Evolutionary conservation across 2,888 invertebrate species (phyloP).

Genomic region (Drosophila affinis): DNA sequence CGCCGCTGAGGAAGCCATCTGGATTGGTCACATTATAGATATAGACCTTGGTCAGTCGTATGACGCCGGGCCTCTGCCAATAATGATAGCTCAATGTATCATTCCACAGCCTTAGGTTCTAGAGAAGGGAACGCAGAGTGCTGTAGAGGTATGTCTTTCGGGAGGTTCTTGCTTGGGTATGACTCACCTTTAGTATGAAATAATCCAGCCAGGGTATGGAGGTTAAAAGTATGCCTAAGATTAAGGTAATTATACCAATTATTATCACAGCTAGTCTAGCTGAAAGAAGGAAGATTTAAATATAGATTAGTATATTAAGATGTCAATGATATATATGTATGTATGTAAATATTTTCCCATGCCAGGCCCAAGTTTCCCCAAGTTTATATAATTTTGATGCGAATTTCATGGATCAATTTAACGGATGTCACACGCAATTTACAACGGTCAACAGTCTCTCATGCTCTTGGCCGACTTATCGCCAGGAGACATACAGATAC

Average conservation of each 20-base stretch:
- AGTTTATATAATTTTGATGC: conserved; percentile 14
- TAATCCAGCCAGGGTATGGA: conserved; percentile 95
- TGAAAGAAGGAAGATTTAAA: conserved; percentile 84
- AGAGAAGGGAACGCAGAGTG: conserved; percentile 39
- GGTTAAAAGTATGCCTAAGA: conserved; percentile 91
- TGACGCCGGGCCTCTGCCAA: conserved; percentile 94
- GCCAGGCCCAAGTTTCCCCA: neutral
- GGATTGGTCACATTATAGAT: conserved; percentile 95
- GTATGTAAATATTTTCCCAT: neutral
- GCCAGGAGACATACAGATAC: neutral
- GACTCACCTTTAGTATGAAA: conserved; percentile 91
- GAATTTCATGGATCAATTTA: conserved; percentile 39
- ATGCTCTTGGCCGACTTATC: conserved; percentile 72
- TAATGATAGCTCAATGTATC: conserved; percentile 94
- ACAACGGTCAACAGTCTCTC: conserved; percentile 42
- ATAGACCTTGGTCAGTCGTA: conserved; percentile 92
- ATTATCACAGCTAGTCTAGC: conserved; percentile 92
- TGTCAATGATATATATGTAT: neutral
- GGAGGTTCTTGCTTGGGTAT: rapidly evolving
- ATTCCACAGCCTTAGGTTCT: conserved; percentile 93
- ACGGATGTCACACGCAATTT: conserved; percentile 54
- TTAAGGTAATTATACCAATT: conserved; percentile 91
- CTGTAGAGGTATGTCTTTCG: neutral
- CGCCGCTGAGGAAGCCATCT: conserved; percentile 90
- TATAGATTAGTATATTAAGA: neutral